Base-by-base conservation (phyloP, 2,113 vertebrate genomes). In the Megaleporinus macrocephalus region DNA sequence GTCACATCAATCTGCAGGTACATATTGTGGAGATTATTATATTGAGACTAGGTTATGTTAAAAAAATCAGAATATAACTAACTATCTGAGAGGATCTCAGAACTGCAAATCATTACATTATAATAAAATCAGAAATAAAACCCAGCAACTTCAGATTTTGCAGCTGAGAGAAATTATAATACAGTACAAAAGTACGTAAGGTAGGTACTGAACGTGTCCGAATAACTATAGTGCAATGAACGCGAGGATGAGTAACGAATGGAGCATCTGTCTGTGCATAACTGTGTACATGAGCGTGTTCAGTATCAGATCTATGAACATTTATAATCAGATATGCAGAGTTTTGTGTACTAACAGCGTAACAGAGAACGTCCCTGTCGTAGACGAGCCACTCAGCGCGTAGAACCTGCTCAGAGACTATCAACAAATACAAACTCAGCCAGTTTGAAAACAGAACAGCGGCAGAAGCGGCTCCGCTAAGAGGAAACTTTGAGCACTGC, bases 1-100 rank as follows among this genome's bases (percentile, higher is more conserved):
- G 62, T 49, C 65, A 80, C 55, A 75, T 41, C 69, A 71, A 55
- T 53, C n/a, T 77, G 65, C n/a, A 29, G 81, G 68, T 63, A 84
- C 83, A 88, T 73, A 82, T 84, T 86, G 89, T 88, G 76, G 89
- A 80, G 51, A 81, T 87, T 84, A 87, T 55, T 47, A 80, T 80
- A 79, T 33, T 5, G 26, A 47, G 33, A 79, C 29, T 65, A 41
- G 26, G 44, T 55, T 15, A 26, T 33, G 20, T 61, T 26, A 59
- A 66, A 68, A 68, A 36, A 68, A 68, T 68, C 1, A 22, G 33
- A 68, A 11, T 22, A 3, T n/a, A 14, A 22, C 16, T n/a, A 14
- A 22, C 16, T 30, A 36, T n/a, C 30, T 68, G 18, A 68, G 36
- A 62, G 36, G 29, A 36, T 22, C 29, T 27, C 16, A 68, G 33